Evolutionary conservation across 2,888 invertebrate genomes (phyloP).

Genomic region (Idaea biselata): DNA sequence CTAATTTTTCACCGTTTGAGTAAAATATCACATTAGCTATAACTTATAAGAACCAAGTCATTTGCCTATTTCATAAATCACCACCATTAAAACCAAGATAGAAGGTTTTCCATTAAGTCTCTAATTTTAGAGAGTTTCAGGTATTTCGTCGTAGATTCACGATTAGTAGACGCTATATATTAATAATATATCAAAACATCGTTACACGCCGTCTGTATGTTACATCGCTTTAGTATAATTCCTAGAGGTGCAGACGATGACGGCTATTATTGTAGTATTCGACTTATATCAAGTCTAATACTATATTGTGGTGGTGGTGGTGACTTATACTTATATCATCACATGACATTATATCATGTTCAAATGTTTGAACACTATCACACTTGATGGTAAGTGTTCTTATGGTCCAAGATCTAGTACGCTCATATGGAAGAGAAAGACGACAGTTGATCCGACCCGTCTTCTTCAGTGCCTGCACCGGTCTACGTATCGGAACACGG

Average conservation of each 20-base stretch:
- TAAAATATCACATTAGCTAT: background rate
- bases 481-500: no score
- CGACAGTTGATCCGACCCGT: no score
- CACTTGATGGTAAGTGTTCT: no score
- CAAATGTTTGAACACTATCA: no score
- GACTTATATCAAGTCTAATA: background rate
- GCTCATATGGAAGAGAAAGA: no score
- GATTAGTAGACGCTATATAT: constrained; percentile 13
- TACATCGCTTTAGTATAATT: background rate
- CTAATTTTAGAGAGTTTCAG: constrained; percentile 1
- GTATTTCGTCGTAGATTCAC: constrained; percentile 2
- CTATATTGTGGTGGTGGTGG: no score
- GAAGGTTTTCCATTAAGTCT: background rate
- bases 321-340: no score
- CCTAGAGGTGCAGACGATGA: background rate
- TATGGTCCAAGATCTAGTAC: no score
- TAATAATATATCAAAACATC: constrained; percentile 28
- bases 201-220: constrained; percentile 18
- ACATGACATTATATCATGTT: no score
- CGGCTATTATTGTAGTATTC: background rate
- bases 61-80: background rate
- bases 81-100: background rate
- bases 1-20: no score
- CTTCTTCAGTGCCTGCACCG: no score
- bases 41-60: background rate